Conservation (phyloP, 2,797 vertebrate species). For the Leontocebus nigricollis region DNA sequence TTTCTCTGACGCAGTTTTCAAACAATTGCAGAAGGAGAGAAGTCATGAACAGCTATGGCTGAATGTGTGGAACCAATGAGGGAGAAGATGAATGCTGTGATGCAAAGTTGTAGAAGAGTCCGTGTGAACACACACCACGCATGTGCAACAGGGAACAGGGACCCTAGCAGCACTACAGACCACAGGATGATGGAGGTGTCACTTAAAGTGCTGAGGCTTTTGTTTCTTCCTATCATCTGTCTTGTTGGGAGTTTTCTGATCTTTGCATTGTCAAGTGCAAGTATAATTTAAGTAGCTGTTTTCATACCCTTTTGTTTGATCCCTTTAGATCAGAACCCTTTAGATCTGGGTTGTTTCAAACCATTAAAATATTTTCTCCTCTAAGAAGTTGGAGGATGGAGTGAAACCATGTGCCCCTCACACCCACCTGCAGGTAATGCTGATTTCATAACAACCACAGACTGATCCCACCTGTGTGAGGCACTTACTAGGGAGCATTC, state of each 20-base stretch:
- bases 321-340: too few relatives aligned
- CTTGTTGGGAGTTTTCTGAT: background rate
- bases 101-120: rapidly evolving
- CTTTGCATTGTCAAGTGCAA: background rate
- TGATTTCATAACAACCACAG: background rate
- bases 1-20: background rate
- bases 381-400: background rate
- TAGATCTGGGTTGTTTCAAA: background rate
- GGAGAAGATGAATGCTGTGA: background rate
- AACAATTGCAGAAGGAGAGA: background rate
- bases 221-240: background rate
- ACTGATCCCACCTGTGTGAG: background rate
- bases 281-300: background rate
- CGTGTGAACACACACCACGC: rapidly evolving
- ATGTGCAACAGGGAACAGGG: background rate
- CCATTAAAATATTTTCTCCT: background rate
- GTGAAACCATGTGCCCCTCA: rapidly evolving
- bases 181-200: rapidly evolving
- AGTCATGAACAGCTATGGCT: background rate
- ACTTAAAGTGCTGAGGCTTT: background rate
- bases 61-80: background rate
- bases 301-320: background rate
- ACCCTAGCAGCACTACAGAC: background rate
- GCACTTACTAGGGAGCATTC: background rate
- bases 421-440: too few relatives aligned